A percentile compares a stretch with the other conserved stretches of the same genome.
phyloP scores from a whole-genome alignment of 2,888 invertebrate genomes.

The Pachycephus smyrnensis region DNA sequence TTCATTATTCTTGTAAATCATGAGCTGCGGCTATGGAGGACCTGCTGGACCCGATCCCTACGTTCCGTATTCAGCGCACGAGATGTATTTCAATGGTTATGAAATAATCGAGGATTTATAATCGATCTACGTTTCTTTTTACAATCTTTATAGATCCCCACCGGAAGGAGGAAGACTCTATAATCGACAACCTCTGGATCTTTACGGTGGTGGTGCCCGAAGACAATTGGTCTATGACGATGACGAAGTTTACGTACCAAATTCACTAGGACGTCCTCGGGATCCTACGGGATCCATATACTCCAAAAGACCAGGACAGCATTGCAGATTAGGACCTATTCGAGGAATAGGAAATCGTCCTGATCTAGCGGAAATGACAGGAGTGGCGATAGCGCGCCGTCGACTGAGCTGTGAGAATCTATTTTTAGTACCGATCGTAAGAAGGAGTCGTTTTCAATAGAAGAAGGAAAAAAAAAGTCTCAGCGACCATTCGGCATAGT shows the following conservation, averaged over 20 bases:
- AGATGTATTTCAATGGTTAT: neutral
- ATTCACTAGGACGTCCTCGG: neutral
- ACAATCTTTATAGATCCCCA: neutral
- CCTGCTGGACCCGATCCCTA: neutral
- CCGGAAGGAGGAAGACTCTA: neutral
- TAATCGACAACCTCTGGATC: neutral
- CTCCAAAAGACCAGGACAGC: neutral
- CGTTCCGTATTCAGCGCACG: neutral
- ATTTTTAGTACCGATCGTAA: neutral
- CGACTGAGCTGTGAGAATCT: constrained; percentile 35
- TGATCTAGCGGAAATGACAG: constrained; percentile 24
- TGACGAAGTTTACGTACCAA: neutral
- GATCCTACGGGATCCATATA: neutral
- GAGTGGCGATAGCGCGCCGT: constrained; percentile 40
- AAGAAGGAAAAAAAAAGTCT: neutral
- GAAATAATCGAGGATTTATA: neutral
- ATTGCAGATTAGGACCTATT: neutral
- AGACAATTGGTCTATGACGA: constrained; percentile 5
- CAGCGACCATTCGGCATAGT: neutral
- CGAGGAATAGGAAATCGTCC: constrained; percentile 1
- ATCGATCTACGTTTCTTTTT: neutral
- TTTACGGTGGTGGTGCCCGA: neutral
- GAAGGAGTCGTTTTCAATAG: neutral
- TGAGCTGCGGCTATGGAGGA: neutral
- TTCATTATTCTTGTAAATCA: neutral